Conservation (phyloP, 2,113 vertebrate genomes). For the Brienomyrus brachyistius region DNA sequence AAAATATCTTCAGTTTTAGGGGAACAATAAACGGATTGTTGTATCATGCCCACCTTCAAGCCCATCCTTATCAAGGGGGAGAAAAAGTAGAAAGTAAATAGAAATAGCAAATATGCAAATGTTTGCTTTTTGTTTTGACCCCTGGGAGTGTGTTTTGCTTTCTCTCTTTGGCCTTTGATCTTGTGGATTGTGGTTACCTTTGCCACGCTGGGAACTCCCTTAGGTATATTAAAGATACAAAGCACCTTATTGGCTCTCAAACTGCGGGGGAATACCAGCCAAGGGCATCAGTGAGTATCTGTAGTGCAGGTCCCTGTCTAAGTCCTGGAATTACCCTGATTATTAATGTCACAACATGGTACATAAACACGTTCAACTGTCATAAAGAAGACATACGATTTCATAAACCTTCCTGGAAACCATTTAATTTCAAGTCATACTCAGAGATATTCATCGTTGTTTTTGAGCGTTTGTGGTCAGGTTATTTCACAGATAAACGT, state of each 20-base stretch:
- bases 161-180: neutral
- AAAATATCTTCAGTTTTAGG: neutral
- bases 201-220: constrained; percentile 7
- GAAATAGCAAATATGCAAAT: neutral
- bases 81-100: neutral
- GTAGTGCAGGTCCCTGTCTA: neutral
- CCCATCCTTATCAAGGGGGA: neutral
- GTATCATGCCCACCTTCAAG: neutral
- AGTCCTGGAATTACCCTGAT: constrained; percentile 2
- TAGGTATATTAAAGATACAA: neutral
- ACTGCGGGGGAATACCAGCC: constrained; percentile 1
- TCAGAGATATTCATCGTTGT: neutral
- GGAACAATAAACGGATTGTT: neutral
- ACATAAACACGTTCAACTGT: neutral
- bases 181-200: neutral
- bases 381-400: neutral
- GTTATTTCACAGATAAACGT: neutral
- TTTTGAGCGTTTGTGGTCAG: neutral
- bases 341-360: neutral
- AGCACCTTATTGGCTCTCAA: neutral
- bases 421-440: neutral
- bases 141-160: neutral
- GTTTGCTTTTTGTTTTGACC: neutral
- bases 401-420: neutral
- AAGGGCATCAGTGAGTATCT: neutral